Evolutionary conservation across 2,797 vertebrate species (phyloP), one percentile per base, ranked within the genome.

Genomic region (Chelonia mydas): DNA sequence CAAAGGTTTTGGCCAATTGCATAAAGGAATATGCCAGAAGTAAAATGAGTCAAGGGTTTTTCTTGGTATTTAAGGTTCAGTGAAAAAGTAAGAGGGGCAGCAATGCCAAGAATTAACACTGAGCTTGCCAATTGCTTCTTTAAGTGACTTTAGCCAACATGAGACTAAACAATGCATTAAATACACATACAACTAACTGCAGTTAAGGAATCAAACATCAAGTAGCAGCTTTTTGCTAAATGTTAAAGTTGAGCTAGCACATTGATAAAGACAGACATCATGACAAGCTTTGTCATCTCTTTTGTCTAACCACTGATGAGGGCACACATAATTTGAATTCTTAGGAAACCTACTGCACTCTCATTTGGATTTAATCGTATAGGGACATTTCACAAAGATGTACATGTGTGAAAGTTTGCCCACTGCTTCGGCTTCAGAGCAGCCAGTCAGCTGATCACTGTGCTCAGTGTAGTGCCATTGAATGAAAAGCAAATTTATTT

Each of bases 121-220:
- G 89, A 95, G 96, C 91, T 98, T 97, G 97, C 98, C 98, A 98
- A 98, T 91, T 74, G 93, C 97, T 98, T 98, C 97, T 97, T 97
- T 97, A 96, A 98, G 96, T 96, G 96, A 90, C 94, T 97, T 97
- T 98, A 98, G 98, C 98, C 98, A 98, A 96, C 90, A 96, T 97
- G 96, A 98, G 97, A 98, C 97, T 98, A 98, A 98, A 98, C 97
- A 98, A 97, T 95, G 94, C 97, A 97, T 97, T 98, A 98, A 97
- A 98, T 98, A 98, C 83, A 97, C 95, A 95, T 94, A 96, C 81
- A 98, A 87, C 85, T 97, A 90, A 94, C 89, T 95, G 86, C 81
- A 96, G 95, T 96, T 97, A 97, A 95, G 89, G 97, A 97, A 97
- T 94, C 93, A 94, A 96, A 97, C 77, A 92, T 98, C 98, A 98